Evolutionary conservation across 2,797 vertebrate species (phyloP).

Genomic region (Artibeus jamaicensis): DNA sequence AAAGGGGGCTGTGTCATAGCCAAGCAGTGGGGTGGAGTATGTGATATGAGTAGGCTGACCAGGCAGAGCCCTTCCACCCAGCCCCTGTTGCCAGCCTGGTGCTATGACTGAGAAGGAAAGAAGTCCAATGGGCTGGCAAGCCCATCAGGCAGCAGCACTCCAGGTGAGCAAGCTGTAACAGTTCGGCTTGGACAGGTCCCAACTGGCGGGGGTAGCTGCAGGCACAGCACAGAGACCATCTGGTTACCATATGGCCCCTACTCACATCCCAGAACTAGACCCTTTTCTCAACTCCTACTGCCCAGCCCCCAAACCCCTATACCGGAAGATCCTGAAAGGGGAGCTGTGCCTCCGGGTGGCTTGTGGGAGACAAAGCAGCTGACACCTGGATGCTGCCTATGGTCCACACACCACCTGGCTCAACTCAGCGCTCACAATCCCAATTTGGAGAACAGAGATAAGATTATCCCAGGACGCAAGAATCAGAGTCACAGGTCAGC

Average conservation of each 20-base stretch:
- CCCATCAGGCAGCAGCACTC: not conserved
- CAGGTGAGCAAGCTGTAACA: conserved; percentile 23
- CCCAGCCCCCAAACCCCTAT: not conserved
- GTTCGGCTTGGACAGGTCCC: not conserved
- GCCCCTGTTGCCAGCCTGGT: not conserved
- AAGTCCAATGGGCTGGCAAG: not conserved
- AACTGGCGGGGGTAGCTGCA: not conserved
- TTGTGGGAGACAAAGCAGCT: not conserved
- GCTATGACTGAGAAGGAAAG: not conserved
- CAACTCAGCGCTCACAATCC: not conserved
- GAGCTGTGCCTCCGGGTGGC: not conserved
- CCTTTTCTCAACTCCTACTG: not conserved
- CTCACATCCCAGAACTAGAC: not conserved
- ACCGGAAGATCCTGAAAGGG: not conserved
- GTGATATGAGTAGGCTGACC: not conserved
- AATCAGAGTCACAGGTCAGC: not conserved
- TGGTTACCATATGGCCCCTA: conserved; percentile 54
- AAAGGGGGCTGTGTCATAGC: not conserved
- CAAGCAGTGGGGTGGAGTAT: not conserved
- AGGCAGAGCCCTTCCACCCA: not conserved
- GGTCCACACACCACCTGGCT: conserved; percentile 30
- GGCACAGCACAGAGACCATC: conserved; percentile 33
- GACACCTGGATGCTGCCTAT: not conserved
- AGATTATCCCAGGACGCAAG: not conserved
- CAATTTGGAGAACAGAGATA: not conserved